Evolutionary conservation across 2,797 vertebrate species (phyloP), one percentile per base, ranked within the genome.

Genomic region (Netta rufina): DNA sequence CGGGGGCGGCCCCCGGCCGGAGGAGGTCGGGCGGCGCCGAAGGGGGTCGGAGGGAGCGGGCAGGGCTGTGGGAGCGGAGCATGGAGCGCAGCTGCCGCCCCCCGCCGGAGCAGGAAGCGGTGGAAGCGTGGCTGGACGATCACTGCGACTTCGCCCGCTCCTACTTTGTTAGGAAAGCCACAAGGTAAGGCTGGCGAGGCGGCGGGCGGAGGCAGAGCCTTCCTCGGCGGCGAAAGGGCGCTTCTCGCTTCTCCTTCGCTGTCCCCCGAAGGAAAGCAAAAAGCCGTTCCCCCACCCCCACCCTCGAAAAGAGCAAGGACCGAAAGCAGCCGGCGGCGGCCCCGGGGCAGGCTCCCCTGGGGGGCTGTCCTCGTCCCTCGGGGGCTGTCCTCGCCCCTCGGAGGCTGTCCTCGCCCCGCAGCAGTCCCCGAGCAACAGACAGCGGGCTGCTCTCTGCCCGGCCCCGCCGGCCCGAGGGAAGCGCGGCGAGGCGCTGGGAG

Each of bases 71-170:
- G 47, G 60, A 61, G 76, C 76, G 54, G 84, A 96, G 73, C 95
- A 99, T 99, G 99, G 98, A 98, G 97, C 79, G 79, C 84, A 49
- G 95, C 92, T 70, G 85, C 92, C 70, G 89, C 36, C 89, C 94
- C 39, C 79, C 76, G 94, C 96, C 91, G 66, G 97, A 95, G 95
- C 94, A 96, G 80, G 98, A 99, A 81, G 97, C 97, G 96, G 98
- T 99, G 96, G 99, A 99, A 98, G 99, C 99, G 94, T 99, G 99
- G 99, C 98, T 99, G 97, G 99, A 99, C 94, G 99, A 99, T 85
- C 98, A 99, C 98, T 39, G 97, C 96, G 98, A 99, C 95, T 99
- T 99, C 64, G 95, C 98, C 65, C 98, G 96, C 97, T 99, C 99
- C 54, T 99, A 99, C 98, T 99, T 99, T 95, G 97, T 98, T 58